phyloP scores from a whole-genome alignment of 2,113 vertebrate genomes.

The Ceyx melanurus region DNA sequence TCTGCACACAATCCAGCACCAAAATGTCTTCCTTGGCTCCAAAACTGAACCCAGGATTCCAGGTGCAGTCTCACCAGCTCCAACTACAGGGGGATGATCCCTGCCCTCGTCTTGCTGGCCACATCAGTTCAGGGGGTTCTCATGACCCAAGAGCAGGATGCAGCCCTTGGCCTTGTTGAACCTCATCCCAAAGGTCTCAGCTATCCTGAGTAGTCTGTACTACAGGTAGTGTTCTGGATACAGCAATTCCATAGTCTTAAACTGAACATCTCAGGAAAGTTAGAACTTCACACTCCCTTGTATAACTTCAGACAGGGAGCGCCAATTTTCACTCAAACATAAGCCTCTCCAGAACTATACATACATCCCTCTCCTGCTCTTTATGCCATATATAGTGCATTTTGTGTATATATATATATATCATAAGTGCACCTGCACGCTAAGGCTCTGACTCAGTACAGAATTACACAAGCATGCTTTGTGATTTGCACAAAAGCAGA shows the following conservation, averaged over 20 bases:
- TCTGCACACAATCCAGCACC: no score
- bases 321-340: neutral
- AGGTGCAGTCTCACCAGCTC: no score
- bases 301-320: neutral
- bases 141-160: no score
- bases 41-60: no score
- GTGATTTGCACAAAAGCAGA: neutral
- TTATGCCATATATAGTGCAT: rapidly evolving
- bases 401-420: neutral
- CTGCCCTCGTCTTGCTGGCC: no score
- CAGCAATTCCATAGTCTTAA: neutral
- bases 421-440: neutral
- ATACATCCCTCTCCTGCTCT: neutral
- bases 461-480: neutral
- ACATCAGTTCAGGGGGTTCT: no score
- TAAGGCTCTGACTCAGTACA: neutral
- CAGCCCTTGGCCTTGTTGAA: no score
- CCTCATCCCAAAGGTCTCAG: neutral
- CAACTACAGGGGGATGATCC: no score
- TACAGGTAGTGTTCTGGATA: neutral
- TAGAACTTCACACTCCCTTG: neutral
- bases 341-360: neutral
- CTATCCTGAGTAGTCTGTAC: neutral
- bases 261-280: rapidly evolving
- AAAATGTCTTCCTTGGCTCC: no score